A percentile compares a stretch with the other conserved stretches of the same genome.
Evolutionary conservation across 2,888 invertebrate species (phyloP).

Genomic region (Pammene aurita): DNA sequence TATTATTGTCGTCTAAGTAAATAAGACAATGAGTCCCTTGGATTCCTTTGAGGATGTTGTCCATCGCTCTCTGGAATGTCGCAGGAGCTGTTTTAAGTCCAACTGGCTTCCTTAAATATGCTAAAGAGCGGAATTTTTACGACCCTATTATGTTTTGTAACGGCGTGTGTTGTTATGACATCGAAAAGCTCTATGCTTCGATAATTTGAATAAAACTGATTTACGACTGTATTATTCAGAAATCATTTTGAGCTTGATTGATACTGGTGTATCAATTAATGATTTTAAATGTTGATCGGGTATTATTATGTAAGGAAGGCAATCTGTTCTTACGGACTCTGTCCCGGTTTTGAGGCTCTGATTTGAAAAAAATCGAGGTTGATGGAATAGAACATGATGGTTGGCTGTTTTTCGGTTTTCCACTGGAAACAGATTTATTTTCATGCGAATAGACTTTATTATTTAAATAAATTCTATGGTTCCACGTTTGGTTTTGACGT

Average conservation of each 20-base stretch:
- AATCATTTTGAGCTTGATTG: conserved; percentile 1
- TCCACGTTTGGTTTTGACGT: no score
- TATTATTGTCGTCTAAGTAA: no score
- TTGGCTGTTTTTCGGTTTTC: background rate
- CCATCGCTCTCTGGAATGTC: no score
- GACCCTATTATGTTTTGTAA: background rate
- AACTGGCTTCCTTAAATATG: background rate
- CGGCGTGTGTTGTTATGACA: background rate
- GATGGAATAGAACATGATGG: background rate
- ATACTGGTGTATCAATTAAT: background rate
- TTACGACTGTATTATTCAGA: background rate
- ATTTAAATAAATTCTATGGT: no score
- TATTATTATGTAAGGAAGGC: background rate
- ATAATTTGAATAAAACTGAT: background rate
- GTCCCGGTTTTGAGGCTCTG: background rate
- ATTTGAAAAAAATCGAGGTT: background rate
- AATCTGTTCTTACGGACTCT: background rate
- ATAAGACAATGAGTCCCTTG: no score
- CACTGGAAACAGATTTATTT: background rate
- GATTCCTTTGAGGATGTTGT: no score
- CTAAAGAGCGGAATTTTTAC: conserved; percentile 4
- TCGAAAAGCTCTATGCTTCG: background rate
- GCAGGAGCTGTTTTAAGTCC: no score
- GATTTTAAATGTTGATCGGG: background rate
- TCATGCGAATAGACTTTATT: no score